Conservation (phyloP, 2,797 vertebrate species). For the Liparis tanakae region DNA sequence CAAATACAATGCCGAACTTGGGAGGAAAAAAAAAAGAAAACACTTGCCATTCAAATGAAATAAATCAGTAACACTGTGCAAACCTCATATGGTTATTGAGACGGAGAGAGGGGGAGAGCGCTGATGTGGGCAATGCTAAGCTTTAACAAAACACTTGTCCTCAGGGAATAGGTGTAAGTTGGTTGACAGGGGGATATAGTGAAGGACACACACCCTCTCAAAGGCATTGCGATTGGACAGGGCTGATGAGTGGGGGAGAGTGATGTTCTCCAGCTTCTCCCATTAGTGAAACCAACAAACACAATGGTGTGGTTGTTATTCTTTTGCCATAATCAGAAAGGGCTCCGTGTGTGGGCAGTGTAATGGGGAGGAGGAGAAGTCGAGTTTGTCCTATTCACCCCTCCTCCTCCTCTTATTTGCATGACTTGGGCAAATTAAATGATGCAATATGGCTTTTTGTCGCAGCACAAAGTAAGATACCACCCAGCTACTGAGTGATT, state of each 20-base stretch:
- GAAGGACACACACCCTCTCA: constrained; percentile 88
- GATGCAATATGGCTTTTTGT: constrained; percentile 99
- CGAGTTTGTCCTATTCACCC: constrained; percentile 97
- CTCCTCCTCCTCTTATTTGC: constrained; percentile 89
- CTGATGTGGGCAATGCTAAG: constrained; percentile 60
- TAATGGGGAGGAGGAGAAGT: constrained; percentile 99
- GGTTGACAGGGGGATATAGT: constrained; percentile 70
- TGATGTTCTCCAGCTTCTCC: constrained; percentile 99
- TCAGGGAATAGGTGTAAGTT: constrained; percentile 89
- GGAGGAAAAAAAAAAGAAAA: background rate
- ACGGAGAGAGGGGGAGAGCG: constrained; percentile 10
- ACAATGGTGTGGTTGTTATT: constrained; percentile 99
- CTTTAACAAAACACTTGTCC: constrained; percentile 82
- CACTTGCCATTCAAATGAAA: constrained; percentile 69
- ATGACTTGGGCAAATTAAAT: constrained; percentile 99
- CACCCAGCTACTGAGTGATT: constrained; percentile 97
- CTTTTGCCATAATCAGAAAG: constrained; percentile 99
- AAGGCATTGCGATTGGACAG: constrained; percentile 97
- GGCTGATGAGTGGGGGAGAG: constrained; percentile 92
- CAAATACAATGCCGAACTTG: constrained; percentile 88
- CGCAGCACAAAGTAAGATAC: constrained; percentile 97
- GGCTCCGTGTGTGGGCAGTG: constrained; percentile 99
- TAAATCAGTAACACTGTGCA: constrained; percentile 75
- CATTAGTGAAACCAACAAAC: constrained; percentile 99
- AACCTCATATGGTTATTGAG: constrained; percentile 79